A percentile compares a stretch with the other conserved stretches of the same genome.
phyloP scores from a whole-genome alignment of 1,140 invertebrate genomes.

The Drosophila serrata region DNA sequence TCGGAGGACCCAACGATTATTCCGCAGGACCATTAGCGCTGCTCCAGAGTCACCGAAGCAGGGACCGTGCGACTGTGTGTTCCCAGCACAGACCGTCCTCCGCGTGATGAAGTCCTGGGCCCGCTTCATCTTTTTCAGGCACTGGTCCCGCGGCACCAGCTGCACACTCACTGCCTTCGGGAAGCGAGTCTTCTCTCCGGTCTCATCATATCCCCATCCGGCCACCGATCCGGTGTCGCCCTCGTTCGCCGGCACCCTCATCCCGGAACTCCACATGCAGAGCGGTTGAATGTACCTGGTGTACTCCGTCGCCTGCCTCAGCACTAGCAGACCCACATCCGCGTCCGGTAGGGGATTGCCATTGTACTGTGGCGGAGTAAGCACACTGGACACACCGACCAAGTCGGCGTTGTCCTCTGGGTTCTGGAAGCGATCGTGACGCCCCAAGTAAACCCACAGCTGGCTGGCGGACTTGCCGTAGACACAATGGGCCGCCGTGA shows the following conservation, averaged over 20 bases:
- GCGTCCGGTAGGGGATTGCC: slow-evolving; percentile 11
- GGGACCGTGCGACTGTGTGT: slow-evolving; percentile 6
- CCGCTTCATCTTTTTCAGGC: slow-evolving; percentile 13
- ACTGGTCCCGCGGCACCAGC: slow-evolving; percentile 10
- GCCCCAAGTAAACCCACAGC: slow-evolving; percentile 22
- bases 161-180: slow-evolving; percentile 17
- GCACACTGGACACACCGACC: slow-evolving; percentile 1
- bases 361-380: slow-evolving; percentile 1
- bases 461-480: neutral
- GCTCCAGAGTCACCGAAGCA: slow-evolving; percentile 23
- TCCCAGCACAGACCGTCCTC: slow-evolving; percentile 18
- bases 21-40: slow-evolving; percentile 21
- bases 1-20: slow-evolving; percentile 16
- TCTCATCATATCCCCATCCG: slow-evolving; percentile 12
- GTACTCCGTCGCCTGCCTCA: neutral
- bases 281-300: slow-evolving; percentile 21
- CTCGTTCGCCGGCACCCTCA: neutral
- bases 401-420: neutral
- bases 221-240: slow-evolving; percentile 11
- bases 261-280: slow-evolving; percentile 12
- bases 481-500: slow-evolving; percentile 24
- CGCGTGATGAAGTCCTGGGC: slow-evolving; percentile 23
- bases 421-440: slow-evolving; percentile 21
- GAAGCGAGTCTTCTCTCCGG: slow-evolving; percentile 3
- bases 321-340: slow-evolving; percentile 25